Evolutionary conservation across 2,797 vertebrate species (phyloP).

Genomic region (Darevskia mixta): DNA sequence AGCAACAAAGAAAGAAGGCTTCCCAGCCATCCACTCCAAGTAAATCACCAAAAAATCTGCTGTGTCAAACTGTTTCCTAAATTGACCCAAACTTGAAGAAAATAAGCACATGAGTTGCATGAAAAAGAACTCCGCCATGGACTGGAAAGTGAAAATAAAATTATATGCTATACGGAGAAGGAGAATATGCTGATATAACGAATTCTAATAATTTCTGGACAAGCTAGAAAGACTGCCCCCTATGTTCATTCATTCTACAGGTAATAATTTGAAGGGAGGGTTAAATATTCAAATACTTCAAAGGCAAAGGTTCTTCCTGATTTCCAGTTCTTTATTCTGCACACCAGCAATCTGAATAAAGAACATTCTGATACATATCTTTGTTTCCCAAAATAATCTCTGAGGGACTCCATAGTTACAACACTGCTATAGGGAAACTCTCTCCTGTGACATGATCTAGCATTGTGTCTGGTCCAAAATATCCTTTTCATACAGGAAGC

Average conservation of each 20-base stretch:
- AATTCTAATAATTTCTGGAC: neutral
- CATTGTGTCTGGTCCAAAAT: neutral
- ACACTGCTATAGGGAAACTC: neutral
- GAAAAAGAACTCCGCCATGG: slow-evolving; percentile 50
- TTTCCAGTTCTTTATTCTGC: neutral
- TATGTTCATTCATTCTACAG: neutral
- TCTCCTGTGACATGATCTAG: neutral
- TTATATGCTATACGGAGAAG: slow-evolving; percentile 54
- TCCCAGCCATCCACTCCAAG: too few species aligned
- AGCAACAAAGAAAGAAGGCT: neutral
- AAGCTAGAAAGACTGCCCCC: neutral
- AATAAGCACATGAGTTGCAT: neutral
- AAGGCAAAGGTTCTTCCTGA: neutral
- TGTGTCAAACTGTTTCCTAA: neutral
- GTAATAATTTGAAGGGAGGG: neutral
- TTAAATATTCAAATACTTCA: neutral
- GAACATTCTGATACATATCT: too few species aligned
- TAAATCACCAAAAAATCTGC: neutral
- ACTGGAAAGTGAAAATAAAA: slow-evolving; percentile 61
- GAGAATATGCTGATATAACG: neutral
- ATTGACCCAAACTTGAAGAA: neutral
- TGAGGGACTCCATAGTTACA: neutral
- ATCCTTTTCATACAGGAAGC: neutral
- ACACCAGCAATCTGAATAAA: neutral
- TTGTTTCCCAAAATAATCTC: neutral